phyloP scores from a whole-genome alignment of 2,797 vertebrate species.

The Sebastes nivosus region DNA sequence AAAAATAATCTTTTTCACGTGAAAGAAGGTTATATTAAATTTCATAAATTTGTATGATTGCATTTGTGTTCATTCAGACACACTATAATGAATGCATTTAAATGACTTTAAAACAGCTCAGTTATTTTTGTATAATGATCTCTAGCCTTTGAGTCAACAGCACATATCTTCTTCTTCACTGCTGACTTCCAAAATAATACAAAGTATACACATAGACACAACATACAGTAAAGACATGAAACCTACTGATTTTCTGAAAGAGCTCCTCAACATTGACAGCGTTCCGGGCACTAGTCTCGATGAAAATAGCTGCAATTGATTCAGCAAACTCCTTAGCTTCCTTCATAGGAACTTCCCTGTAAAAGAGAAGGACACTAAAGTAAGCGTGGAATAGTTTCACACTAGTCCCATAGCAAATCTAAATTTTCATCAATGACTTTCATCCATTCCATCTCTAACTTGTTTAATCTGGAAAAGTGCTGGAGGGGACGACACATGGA shows the following conservation, averaged over 20 bases:
- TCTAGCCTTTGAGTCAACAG: not conserved
- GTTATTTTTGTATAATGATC: too few species aligned
- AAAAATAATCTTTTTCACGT: too few species aligned
- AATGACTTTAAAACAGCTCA: too few species aligned
- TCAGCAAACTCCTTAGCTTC: constrained; percentile 98
- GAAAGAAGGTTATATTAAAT: too few species aligned
- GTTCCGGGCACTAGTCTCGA: constrained; percentile 97
- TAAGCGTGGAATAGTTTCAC: not conserved
- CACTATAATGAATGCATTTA: too few species aligned
- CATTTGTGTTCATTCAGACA: too few species aligned
- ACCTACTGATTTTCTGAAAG: constrained; percentile 99
- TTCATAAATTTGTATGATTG: too few species aligned
- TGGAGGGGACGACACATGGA: not conserved
- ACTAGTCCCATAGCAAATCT: not conserved
- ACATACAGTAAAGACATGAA: not conserved
- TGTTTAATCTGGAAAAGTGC: not conserved
- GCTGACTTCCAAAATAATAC: not conserved
- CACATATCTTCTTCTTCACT: not conserved
- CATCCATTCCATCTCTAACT: not conserved
- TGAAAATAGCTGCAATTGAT: constrained; percentile 96
- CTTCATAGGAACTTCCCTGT: constrained; percentile 95
- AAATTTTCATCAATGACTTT: not conserved
- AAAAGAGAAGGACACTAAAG: not conserved
- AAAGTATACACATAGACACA: not conserved
- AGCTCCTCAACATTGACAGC: constrained; percentile 97